A percentile compares a stretch with the other conserved stretches of the same genome.
phyloP scores from a whole-genome alignment of 2,888 invertebrate species.

The Margaritifera margaritifera region DNA sequence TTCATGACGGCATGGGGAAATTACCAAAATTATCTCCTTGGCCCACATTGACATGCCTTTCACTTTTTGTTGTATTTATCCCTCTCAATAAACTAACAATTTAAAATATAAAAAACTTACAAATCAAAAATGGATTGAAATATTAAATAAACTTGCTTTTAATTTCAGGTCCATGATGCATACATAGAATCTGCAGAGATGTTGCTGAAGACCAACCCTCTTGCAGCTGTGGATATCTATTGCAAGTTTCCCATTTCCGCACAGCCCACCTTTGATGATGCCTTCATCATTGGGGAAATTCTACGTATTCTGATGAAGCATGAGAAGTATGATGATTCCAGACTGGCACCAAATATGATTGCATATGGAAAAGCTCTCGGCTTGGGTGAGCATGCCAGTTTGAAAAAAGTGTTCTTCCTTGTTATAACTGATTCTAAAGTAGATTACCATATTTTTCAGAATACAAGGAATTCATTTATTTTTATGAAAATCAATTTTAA shows the following conservation, averaged over 20 bases:
- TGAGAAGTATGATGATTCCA: conserved; percentile 69
- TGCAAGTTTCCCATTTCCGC: conserved; percentile 69
- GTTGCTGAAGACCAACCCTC: conserved; percentile 63
- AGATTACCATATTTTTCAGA: too few species aligned
- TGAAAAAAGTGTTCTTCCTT: too few species aligned
- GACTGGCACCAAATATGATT: conserved; percentile 67
- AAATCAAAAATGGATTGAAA: background rate
- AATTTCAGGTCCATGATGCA: conserved; percentile 68
- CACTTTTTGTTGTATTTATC: too few species aligned
- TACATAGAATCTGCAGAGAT: conserved; percentile 71
- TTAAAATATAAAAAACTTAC: too few species aligned
- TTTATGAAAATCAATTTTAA: too few species aligned
- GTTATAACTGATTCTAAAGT: too few species aligned
- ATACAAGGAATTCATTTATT: too few species aligned
- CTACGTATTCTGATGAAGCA: conserved; percentile 68
- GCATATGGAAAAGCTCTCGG: conserved; percentile 68
- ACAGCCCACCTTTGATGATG: conserved; percentile 70
- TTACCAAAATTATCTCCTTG: too few species aligned
- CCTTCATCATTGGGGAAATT: conserved; percentile 71
- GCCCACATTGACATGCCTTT: too few species aligned
- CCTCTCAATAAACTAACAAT: too few species aligned
- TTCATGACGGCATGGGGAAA: too few species aligned
- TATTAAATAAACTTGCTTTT: background rate
- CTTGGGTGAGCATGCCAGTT: conserved; percentile 51
- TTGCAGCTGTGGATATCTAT: conserved; percentile 70